phyloP scores from a whole-genome alignment of 2,797 vertebrate species.

The Orestias chungarensis region DNA sequence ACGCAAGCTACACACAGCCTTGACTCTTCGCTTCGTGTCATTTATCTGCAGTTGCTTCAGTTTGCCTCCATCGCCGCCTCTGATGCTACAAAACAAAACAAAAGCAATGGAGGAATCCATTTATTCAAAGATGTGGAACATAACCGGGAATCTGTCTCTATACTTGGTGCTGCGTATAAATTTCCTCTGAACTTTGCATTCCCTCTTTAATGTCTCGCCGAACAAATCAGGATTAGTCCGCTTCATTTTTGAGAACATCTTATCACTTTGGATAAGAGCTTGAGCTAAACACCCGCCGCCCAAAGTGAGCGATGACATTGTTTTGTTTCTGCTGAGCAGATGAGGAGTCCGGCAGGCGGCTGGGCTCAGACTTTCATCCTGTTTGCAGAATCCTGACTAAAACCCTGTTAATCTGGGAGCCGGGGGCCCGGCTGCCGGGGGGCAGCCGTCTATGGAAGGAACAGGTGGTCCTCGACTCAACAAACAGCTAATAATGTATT shows the following conservation, averaged over 20 bases:
- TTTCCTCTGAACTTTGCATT: not conserved
- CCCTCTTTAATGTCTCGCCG: not conserved
- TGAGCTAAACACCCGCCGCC: constrained; percentile 27
- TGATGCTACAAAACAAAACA: not conserved
- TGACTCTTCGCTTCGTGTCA: not conserved
- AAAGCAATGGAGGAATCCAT: too few species aligned
- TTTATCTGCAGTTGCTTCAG: not conserved
- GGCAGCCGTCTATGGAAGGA: constrained; percentile 18
- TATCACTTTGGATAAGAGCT: constrained; percentile 20
- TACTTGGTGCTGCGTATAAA: not conserved
- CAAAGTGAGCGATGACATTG: constrained; percentile 30
- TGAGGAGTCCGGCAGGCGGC: constrained; percentile 13
- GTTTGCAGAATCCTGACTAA: constrained; percentile 42
- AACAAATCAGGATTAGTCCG: constrained; percentile 19
- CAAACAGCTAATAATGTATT: constrained; percentile 33
- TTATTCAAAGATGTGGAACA: not conserved
- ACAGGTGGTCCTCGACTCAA: constrained; percentile 56
- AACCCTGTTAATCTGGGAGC: constrained; percentile 50
- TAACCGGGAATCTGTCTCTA: not conserved
- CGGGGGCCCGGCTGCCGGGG: not conserved
- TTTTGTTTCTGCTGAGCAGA: constrained; percentile 12
- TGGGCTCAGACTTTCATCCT: constrained; percentile 23
- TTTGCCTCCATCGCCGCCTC: too few species aligned
- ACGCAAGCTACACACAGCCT: not conserved
- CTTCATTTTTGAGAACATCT: constrained; percentile 7